Conservation (phyloP, 2,113 vertebrate genomes). For the Melierax canorus region DNA sequence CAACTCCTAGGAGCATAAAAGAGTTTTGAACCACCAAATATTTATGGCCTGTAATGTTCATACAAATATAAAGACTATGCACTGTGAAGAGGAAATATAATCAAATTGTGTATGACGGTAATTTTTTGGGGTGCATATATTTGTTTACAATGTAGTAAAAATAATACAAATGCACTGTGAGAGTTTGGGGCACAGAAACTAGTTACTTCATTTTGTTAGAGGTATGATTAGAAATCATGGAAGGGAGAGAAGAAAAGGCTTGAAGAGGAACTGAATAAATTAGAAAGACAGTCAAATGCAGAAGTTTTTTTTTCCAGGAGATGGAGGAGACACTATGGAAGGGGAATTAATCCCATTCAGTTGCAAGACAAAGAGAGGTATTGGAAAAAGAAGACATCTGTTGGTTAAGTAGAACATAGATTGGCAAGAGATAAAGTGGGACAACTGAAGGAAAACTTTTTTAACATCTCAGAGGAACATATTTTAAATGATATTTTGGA, state of each 20-base stretch:
- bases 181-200: background rate
- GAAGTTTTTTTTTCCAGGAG: background rate
- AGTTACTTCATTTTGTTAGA: background rate
- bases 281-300: background rate
- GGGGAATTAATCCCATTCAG: background rate
- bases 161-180: background rate
- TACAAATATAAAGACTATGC: background rate
- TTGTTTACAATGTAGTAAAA: background rate
- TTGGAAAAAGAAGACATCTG: background rate
- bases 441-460: slow-evolving; percentile 1
- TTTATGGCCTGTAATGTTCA: background rate
- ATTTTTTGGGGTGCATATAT: background rate
- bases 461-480: background rate
- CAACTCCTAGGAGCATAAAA: background rate
- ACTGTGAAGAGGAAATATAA: background rate
- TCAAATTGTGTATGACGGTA: background rate
- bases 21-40: background rate
- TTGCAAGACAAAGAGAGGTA: slow-evolving; percentile 1
- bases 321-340: background rate
- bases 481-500: slow-evolving; percentile 19
- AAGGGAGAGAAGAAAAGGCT: background rate
- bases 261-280: background rate
- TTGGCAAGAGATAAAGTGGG: slow-evolving; percentile 42
- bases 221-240: background rate
- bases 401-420: background rate